Evolutionary conservation across 37 sponge, comb jelly and placozoan genomes (phyloP).

Genomic region (Petrosia ficiformis): DNA sequence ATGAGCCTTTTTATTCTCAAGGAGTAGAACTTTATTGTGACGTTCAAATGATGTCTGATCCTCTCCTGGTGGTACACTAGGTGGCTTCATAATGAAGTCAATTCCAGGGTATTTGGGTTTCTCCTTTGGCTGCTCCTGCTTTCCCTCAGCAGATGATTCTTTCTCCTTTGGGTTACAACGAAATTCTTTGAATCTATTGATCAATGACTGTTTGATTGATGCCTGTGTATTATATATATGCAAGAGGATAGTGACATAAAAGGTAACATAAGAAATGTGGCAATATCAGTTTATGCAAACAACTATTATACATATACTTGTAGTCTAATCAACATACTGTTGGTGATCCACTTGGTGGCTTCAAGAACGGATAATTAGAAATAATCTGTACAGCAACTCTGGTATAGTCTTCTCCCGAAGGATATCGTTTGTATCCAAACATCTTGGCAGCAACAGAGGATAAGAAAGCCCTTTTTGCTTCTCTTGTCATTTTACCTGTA

Average conservation of each 20-base stretch:
- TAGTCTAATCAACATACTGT: conserved; percentile 11
- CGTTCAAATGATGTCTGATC: background rate
- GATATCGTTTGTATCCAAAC: conserved; percentile 19
- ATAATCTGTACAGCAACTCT: conserved; percentile 14
- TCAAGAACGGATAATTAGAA: conserved; percentile 6
- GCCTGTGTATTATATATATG: background rate
- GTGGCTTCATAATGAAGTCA: background rate
- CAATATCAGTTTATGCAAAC: background rate
- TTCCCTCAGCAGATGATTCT: background rate
- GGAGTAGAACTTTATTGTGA: background rate
- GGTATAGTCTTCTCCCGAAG: conserved; percentile 16
- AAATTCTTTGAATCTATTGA: background rate
- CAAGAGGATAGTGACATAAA: too few species aligned
- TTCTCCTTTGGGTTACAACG: background rate
- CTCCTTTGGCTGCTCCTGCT: background rate
- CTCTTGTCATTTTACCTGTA: conserved; percentile 15
- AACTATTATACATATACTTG: background rate
- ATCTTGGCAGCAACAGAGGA: conserved; percentile 15
- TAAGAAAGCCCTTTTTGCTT: conserved; percentile 14
- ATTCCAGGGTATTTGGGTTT: background rate
- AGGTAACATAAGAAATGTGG: too few species aligned
- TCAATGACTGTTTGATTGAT: background rate
- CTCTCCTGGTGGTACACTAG: background rate
- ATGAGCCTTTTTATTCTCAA: background rate
- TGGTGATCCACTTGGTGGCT: conserved; percentile 16